A percentile compares a stretch with the other conserved stretches of the same genome.
These are phyloP conservation scores for Cybosia mesomella DNA, from an alignment of 2,888 invertebrate species.

Conservation along the genomic window DNA sequence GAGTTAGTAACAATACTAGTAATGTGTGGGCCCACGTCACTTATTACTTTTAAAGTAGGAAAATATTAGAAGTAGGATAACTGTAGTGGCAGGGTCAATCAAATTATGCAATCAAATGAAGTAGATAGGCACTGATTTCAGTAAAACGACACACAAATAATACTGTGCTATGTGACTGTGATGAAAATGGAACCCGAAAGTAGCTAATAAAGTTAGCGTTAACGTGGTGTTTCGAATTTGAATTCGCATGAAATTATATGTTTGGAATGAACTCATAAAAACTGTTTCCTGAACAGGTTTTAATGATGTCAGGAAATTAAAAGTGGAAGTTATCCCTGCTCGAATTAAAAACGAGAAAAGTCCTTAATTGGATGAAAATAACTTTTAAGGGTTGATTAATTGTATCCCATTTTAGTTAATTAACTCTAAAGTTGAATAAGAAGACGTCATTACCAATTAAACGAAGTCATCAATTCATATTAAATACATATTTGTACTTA, in stretches of 20 bases:
- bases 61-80: background rate
- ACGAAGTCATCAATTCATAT: slow-evolving; percentile 29
- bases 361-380: slow-evolving; percentile 39
- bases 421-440: background rate
- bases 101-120: background rate
- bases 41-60: background rate
- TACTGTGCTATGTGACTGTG: background rate
- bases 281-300: slow-evolving; percentile 55
- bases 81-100: no score
- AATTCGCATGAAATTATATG: slow-evolving; percentile 47
- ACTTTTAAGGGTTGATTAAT: slow-evolving; percentile 38
- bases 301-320: slow-evolving; percentile 73
- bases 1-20: no score
- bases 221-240: slow-evolving; percentile 16
- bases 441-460: background rate
- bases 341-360: slow-evolving; percentile 62
- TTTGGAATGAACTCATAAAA: slow-evolving; percentile 45
- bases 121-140: background rate
- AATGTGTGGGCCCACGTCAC: background rate
- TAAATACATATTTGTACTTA: slow-evolving; percentile 26
- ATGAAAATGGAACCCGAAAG: background rate
- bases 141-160: background rate
- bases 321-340: slow-evolving; percentile 66
- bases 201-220: background rate
- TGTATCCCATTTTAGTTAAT: background rate